Evolutionary conservation across 30 jellyfish, hydroid and myxozoan species (phyloP).

Genomic region (Hydractinia symbiolongicarpus): DNA sequence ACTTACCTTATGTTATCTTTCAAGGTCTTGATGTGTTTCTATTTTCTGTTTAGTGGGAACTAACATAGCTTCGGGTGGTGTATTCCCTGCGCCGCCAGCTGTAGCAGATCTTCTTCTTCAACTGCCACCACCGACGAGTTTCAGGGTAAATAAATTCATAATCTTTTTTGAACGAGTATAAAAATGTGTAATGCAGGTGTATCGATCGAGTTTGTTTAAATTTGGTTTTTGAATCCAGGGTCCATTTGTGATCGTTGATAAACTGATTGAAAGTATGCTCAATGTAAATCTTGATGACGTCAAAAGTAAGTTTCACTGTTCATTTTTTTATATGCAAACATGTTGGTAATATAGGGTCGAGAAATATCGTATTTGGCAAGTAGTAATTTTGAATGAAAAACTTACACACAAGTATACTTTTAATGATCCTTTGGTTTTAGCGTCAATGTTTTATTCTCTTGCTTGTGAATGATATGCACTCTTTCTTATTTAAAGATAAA

Average conservation of each 20-base stretch:
- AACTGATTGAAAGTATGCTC: conserved; percentile 45
- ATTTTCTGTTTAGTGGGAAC: conserved; percentile 59
- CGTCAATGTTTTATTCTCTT: neutral
- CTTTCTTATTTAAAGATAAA: neutral
- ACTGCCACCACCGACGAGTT: conserved; percentile 91
- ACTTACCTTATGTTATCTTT: neutral
- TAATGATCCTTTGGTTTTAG: too few species aligned
- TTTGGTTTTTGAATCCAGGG: conserved; percentile 49
- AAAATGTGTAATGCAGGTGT: neutral
- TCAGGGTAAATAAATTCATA: conserved; percentile 46
- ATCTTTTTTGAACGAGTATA: neutral
- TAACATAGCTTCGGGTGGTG: conserved; percentile 94
- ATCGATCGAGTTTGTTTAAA: neutral
- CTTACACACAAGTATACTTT: too few species aligned
- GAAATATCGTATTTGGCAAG: too few species aligned
- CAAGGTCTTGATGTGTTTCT: neutral
- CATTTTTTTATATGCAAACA: neutral
- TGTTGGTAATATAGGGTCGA: too few species aligned
- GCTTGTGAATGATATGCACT: neutral
- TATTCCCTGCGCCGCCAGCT: conserved; percentile 96
- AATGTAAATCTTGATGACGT: conserved; percentile 55
- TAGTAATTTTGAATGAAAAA: too few species aligned
- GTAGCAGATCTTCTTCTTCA: conserved; percentile 58
- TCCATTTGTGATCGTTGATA: conserved; percentile 89
- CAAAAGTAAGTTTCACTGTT: neutral